Conservation (phyloP, 2,888 invertebrate genomes). For the Phragmatobia fuliginosa region DNA sequence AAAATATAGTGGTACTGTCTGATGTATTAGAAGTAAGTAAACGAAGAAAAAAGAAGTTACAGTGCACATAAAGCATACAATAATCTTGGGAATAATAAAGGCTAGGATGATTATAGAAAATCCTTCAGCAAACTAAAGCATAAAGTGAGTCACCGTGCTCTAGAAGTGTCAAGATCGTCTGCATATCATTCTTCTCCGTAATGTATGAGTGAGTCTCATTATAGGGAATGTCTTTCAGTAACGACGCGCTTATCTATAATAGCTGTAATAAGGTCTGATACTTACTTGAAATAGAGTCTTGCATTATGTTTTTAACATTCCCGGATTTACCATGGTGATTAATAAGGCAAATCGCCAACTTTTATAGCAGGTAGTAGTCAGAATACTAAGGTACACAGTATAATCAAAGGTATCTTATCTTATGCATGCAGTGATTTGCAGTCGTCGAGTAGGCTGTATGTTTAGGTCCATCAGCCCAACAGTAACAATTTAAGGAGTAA, state of each 20-base stretch:
- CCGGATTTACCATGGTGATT: not conserved
- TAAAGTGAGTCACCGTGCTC: slow-evolving; percentile 5
- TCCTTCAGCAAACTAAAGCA: too few relatives aligned
- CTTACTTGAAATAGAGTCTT: not conserved
- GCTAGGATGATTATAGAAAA: too few relatives aligned
- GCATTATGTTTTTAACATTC: not conserved
- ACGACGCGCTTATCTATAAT: not conserved
- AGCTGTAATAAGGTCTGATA: not conserved
- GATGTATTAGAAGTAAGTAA: too few relatives aligned
- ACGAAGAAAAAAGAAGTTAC: too few relatives aligned
- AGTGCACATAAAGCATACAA: too few relatives aligned
- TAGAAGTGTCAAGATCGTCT: not conserved
- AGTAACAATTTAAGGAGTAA: too few relatives aligned
- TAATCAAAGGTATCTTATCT: too few relatives aligned
- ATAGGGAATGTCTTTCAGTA: not conserved
- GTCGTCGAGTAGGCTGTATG: not conserved
- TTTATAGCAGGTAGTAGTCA: not conserved
- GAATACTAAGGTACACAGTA: not conserved
- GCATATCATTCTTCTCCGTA: slow-evolving; percentile 12
- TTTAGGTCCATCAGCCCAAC: not conserved
- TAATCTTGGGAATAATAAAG: too few relatives aligned
- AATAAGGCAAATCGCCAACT: not conserved
- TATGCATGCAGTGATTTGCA: too few relatives aligned
- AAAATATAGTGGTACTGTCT: too few relatives aligned
- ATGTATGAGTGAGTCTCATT: slow-evolving; percentile 1